Base-by-base conservation (phyloP, 2,113 vertebrate genomes). In the Bambusicola thoracicus region DNA sequence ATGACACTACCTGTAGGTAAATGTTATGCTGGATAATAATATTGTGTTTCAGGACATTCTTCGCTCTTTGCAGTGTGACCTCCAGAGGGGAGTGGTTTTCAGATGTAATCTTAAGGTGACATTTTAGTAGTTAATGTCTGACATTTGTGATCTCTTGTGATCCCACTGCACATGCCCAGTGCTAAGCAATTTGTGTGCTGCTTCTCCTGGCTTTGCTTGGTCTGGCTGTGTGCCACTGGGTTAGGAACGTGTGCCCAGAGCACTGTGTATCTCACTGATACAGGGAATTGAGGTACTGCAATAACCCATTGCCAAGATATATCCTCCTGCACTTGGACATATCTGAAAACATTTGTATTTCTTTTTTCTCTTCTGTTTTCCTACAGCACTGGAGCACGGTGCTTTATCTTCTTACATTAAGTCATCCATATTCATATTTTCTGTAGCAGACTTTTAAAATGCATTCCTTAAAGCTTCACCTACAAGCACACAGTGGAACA, bases 401-500 rank as follows among this genome's bases (percentile, higher is more conserved):
- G 17, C 11, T 80, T 73, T 73, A 30, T 67, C 34, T 75, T 73
- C 70, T 70, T 40, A 18, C 19, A 65, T 55, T 30, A 51, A 67
- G 40, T 89, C 29, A 51, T 85, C 85, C 34, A 51, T 85, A 85
- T 75, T 86, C 41, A 4, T 75, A 43, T 78, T 81, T 86, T 62
- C 46, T 76, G 12, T 15, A 66, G 55, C 6, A 67, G 79, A 48
- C 27, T 59, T 87, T 92, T 56, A 76, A 81, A 81, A 48, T 58
- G 27, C 73, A 85, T 58, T 61, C 15, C 49, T 90, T 93, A 86
- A 88, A 91, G 62, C 69, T 88, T 69, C 58, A 89, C 75, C 63
- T 82, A 85, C 90, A 83, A 88, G 82, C 55, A 51, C 69, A 76
- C 1, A 30, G 61, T 84, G 73, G 38, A 95, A 84, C 87, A 97